These are phyloP conservation scores for Lepidochrysops patricia DNA, from an alignment of 2,888 invertebrate species.

Conservation along the genomic window DNA sequence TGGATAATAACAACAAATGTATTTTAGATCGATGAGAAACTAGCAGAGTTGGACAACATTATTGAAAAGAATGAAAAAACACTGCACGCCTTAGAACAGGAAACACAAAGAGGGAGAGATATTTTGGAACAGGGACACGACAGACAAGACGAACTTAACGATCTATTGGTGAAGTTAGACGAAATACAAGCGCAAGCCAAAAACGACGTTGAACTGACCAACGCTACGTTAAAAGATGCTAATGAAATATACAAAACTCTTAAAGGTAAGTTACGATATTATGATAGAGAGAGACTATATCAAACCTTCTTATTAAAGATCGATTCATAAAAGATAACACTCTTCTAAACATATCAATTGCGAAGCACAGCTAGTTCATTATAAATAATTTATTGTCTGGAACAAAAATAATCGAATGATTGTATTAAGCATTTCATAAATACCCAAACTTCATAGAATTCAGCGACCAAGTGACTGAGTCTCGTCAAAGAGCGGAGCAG, in stretches of 20 bases:
- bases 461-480: conserved; percentile 90
- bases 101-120: conserved; percentile 77
- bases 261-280: conserved; percentile 65
- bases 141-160: conserved; percentile 83
- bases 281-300: background rate
- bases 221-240: conserved; percentile 68
- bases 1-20: background rate
- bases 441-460: conserved; percentile 76
- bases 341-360: too few species aligned
- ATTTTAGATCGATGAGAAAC: conserved; percentile 71
- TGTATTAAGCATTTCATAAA: too few species aligned
- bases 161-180: conserved; percentile 85
- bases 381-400: too few species aligned
- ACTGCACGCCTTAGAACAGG: conserved; percentile 77
- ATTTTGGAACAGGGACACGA: conserved; percentile 76
- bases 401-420: too few species aligned
- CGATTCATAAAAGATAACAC: too few species aligned
- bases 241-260: conserved; percentile 85
- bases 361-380: too few species aligned
- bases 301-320: too few species aligned
- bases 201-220: conserved; percentile 88
- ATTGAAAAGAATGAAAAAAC: conserved; percentile 72
- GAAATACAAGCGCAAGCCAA: conserved; percentile 83
- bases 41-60: conserved; percentile 60
- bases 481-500: conserved; percentile 84